Evolutionary conservation across 1,140 invertebrate genomes (phyloP).

Genomic region (Goniozus legneri): DNA sequence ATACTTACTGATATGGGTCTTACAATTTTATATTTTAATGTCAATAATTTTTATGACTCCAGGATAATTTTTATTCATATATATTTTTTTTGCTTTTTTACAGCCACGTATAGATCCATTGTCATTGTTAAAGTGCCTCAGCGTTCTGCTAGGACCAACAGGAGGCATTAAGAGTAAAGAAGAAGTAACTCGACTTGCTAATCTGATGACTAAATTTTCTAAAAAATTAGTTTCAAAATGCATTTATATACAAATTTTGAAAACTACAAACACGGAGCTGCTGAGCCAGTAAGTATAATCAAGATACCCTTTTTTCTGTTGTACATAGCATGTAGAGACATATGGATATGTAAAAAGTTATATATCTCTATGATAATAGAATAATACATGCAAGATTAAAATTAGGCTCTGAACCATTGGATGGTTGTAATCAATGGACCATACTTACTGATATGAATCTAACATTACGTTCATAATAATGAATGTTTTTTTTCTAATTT

Average conservation of each 20-base stretch:
- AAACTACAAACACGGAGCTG: slow-evolving; percentile 79
- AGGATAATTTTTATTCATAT: slow-evolving; percentile 2
- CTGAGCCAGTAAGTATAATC: slow-evolving; percentile 68
- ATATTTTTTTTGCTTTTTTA: slow-evolving; percentile 47
- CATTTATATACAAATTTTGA: slow-evolving; percentile 91
- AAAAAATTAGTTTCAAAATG: slow-evolving; percentile 94
- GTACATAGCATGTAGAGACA: slow-evolving; percentile 27
- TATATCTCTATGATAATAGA: slow-evolving; percentile 21
- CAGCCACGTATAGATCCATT: slow-evolving; percentile 89
- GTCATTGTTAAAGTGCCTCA: slow-evolving; percentile 81
- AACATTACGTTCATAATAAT: slow-evolving; percentile 17
- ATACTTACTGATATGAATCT: slow-evolving; percentile 38
- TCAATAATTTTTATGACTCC: not conserved
- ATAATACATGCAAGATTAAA: slow-evolving; percentile 35
- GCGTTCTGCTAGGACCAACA: slow-evolving; percentile 73
- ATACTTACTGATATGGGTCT: slow-evolving; percentile 39
- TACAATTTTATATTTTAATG: slow-evolving; percentile 17
- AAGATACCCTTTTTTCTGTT: not conserved
- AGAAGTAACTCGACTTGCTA: slow-evolving; percentile 82
- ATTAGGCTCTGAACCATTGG: slow-evolving; percentile 38
- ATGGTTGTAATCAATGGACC: slow-evolving; percentile 18
- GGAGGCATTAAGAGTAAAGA: slow-evolving; percentile 83
- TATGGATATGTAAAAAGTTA: slow-evolving; percentile 16
- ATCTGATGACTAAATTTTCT: slow-evolving; percentile 92
- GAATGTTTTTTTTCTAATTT: not conserved